Conservation (phyloP, 2,888 invertebrate genomes). For the Netelia virgata region DNA sequence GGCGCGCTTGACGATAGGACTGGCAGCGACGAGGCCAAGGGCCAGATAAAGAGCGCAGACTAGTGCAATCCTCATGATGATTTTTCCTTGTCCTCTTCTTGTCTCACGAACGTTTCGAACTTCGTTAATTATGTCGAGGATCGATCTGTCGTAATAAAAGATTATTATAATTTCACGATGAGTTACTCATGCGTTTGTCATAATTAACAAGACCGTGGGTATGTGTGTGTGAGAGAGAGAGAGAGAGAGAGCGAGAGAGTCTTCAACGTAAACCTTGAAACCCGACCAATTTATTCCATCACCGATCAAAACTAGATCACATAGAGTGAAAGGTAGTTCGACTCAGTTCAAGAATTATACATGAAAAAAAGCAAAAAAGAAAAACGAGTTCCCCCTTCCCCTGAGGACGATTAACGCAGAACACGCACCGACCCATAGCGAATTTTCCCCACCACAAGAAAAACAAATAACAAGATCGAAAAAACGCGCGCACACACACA, state of each 20-base stretch:
- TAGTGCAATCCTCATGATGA: slow-evolving; percentile 78
- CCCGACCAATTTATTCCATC: slow-evolving; percentile 42
- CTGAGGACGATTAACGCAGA: slow-evolving; percentile 4
- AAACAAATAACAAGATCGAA: neutral
- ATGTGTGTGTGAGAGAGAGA: neutral
- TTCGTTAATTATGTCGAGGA: neutral
- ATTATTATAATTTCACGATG: slow-evolving; percentile 22
- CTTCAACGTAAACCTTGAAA: slow-evolving; percentile 43
- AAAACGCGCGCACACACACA: no score
- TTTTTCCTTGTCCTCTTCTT: slow-evolving; percentile 32
- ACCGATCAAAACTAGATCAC: slow-evolving; percentile 60
- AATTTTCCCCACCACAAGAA: neutral
- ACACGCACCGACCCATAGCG: neutral
- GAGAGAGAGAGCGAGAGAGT: neutral
- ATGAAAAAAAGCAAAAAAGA: slow-evolving; percentile 3
- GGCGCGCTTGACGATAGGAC: slow-evolving; percentile 80
- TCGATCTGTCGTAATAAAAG: slow-evolving; percentile 44
- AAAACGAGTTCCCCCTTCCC: neutral
- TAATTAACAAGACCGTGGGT: neutral
- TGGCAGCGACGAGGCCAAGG: slow-evolving; percentile 73
- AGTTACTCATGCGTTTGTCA: slow-evolving; percentile 31
- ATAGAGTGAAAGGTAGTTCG: slow-evolving; percentile 57
- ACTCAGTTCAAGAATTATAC: slow-evolving; percentile 31
- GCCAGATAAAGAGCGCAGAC: slow-evolving; percentile 74
- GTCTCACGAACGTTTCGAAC: slow-evolving; percentile 35